A percentile compares a stretch with the other conserved stretches of the same genome.
phyloP scores from a whole-genome alignment of 2,113 vertebrate genomes.

The Sander vitreus region DNA sequence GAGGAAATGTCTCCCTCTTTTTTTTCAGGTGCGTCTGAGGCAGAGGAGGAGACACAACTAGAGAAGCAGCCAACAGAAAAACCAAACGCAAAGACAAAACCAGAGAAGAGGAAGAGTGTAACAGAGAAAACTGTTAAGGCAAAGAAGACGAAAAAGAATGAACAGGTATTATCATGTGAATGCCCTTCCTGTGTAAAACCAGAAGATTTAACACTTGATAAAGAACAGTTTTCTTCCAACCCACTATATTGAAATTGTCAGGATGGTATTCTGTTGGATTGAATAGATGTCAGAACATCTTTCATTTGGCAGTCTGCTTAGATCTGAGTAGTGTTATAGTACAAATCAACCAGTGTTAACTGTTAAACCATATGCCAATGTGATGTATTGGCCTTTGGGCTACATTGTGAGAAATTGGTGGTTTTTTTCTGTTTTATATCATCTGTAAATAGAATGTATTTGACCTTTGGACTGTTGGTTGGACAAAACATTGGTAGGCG shows the following conservation, averaged over 20 bases:
- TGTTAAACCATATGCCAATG: background rate
- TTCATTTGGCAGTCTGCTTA: too few relatives aligned
- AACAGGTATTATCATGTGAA: constrained; percentile 49
- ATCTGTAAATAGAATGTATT: background rate
- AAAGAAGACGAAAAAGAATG: constrained; percentile 77
- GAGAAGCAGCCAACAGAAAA: constrained; percentile 44
- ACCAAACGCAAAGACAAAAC: constrained; percentile 28
- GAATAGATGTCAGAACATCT: too few relatives aligned
- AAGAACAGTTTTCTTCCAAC: background rate
- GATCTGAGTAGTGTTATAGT: background rate
- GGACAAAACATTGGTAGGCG: too few relatives aligned
- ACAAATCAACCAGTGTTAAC: background rate
- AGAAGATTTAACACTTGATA: background rate
- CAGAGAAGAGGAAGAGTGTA: constrained; percentile 73
- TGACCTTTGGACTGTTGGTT: background rate
- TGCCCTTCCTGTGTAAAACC: background rate
- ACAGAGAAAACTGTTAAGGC: constrained; percentile 55
- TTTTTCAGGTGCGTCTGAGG: constrained; percentile 67
- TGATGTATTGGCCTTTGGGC: too few relatives aligned
- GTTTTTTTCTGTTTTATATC: too few relatives aligned
- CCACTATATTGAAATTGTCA: background rate
- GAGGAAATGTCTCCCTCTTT: background rate
- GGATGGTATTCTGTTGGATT: background rate
- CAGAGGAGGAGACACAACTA: constrained; percentile 51
- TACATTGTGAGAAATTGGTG: too few relatives aligned